Percentiles rank a stretch among this genome's conserved stretches.
phyloP scores from a whole-genome alignment of 2,113 vertebrate species.

The Gasterosteus nipponicus region DNA sequence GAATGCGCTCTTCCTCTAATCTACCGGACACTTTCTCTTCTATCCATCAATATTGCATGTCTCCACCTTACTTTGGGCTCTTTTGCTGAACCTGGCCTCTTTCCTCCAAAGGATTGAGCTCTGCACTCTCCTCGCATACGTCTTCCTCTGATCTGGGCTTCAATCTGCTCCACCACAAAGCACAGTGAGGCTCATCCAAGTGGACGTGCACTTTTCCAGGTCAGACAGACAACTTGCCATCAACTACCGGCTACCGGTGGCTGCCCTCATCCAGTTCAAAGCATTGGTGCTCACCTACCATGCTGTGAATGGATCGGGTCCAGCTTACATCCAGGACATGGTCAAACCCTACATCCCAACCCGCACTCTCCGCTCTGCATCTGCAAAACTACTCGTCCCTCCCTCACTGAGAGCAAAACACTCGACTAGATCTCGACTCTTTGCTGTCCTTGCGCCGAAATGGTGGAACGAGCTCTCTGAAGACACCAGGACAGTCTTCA shows the following conservation, averaged over 20 bases:
- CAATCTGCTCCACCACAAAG: slow-evolving; percentile 17
- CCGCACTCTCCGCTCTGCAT: no score
- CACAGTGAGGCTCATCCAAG: slow-evolving; percentile 15
- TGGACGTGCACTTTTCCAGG: neutral
- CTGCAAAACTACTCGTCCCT: no score
- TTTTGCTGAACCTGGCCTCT: slow-evolving; percentile 48
- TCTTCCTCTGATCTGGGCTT: slow-evolving; percentile 38
- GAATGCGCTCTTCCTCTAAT: slow-evolving; percentile 31
- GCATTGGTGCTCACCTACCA: no score
- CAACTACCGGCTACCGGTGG: no score
- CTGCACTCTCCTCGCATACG: slow-evolving; percentile 7
- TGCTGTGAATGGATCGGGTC: no score
- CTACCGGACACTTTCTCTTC: slow-evolving; percentile 15
- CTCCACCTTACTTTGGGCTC: slow-evolving; percentile 31
- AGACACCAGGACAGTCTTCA: neutral
- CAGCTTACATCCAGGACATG: no score
- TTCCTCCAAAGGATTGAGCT: slow-evolving; percentile 47
- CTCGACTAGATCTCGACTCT: no score
- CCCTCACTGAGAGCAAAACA: no score
- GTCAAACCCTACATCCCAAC: no score
- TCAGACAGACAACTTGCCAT: slow-evolving; percentile 14
- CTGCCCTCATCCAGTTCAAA: no score
- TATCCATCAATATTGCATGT: slow-evolving; percentile 69
- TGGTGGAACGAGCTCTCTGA: no score
- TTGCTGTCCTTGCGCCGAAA: no score